A percentile compares a stretch with the other conserved stretches of the same genome.
These are phyloP conservation scores for Polymixis flavicincta DNA, from an alignment of 2,888 invertebrate genomes.

Conservation along the genomic window DNA sequence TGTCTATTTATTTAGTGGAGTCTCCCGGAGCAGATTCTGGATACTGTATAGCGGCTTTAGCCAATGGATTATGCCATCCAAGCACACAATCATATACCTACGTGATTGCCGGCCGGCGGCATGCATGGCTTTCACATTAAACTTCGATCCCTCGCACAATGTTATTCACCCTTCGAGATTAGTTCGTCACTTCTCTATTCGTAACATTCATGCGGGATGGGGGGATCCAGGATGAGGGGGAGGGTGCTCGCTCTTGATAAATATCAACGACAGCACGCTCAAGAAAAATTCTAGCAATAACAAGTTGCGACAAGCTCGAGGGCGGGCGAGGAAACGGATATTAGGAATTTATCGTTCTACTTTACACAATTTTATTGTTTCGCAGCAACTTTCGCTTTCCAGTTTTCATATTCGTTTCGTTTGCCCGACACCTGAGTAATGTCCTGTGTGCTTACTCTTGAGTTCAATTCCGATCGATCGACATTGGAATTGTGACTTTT, in stretches of 20 bases:
- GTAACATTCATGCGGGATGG: not conserved
- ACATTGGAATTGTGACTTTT: no score
- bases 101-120: no score
- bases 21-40: not conserved
- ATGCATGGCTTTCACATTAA: not conserved
- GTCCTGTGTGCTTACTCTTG: no score
- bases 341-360: constrained; percentile 63
- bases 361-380: constrained; percentile 64
- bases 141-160: not conserved
- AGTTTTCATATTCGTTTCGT: constrained; percentile 44
- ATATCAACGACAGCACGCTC: constrained; percentile 52
- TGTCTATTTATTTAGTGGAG: constrained; percentile 8
- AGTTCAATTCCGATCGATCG: no score
- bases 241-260: constrained; percentile 43
- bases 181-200: constrained; percentile 21
- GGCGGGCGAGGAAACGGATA: constrained; percentile 41
- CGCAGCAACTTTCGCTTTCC: constrained; percentile 51
- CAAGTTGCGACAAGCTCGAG: constrained; percentile 56
- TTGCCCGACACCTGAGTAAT: constrained; percentile 43
- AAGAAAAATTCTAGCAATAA: constrained; percentile 60
- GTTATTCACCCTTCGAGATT: constrained; percentile 31
- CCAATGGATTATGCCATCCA: not conserved
- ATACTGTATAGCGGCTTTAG: no score
- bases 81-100: not conserved
- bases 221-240: not conserved